Evolutionary conservation across 2,797 vertebrate genomes (phyloP).

Genomic region (Fringilla coelebs): DNA sequence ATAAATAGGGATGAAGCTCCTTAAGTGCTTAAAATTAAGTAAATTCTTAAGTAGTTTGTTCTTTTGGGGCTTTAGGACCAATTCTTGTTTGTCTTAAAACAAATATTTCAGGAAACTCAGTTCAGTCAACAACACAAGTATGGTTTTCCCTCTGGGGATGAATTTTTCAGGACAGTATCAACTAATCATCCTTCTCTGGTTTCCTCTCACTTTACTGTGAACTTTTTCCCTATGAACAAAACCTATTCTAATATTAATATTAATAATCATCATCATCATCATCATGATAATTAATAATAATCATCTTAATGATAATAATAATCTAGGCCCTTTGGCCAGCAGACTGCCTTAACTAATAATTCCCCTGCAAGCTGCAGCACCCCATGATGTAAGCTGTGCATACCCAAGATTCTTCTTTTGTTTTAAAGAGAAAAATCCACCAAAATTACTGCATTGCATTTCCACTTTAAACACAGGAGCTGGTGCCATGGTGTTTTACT

Average conservation of each 20-base stretch:
- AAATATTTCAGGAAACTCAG: not conserved
- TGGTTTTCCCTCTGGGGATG: not conserved
- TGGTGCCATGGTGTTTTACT: constrained; percentile 69
- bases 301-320: not conserved
- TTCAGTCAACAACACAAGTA: not conserved
- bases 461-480: constrained; percentile 73
- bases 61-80: not conserved
- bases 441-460: constrained; percentile 77
- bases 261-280: not conserved
- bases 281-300: not conserved
- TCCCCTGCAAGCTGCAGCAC: not conserved
- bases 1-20: not conserved
- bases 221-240: constrained; percentile 11
- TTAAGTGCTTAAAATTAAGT: not conserved
- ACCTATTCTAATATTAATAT: not conserved
- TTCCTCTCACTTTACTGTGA: constrained; percentile 41
- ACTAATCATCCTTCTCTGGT: constrained; percentile 28
- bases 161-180: not conserved
- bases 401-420: constrained; percentile 54
- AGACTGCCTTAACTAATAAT: constrained; percentile 61
- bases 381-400: not conserved
- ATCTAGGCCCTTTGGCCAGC: constrained; percentile 20
- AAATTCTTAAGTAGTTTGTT: not conserved
- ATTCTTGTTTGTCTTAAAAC: constrained; percentile 21
- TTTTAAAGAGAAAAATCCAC: constrained; percentile 59